Percentiles rank a stretch among this genome's conserved stretches.
These are phyloP conservation scores for Drosophila hamatofila DNA, from an alignment of 2,888 invertebrate genomes.

Conservation along the genomic window DNA sequence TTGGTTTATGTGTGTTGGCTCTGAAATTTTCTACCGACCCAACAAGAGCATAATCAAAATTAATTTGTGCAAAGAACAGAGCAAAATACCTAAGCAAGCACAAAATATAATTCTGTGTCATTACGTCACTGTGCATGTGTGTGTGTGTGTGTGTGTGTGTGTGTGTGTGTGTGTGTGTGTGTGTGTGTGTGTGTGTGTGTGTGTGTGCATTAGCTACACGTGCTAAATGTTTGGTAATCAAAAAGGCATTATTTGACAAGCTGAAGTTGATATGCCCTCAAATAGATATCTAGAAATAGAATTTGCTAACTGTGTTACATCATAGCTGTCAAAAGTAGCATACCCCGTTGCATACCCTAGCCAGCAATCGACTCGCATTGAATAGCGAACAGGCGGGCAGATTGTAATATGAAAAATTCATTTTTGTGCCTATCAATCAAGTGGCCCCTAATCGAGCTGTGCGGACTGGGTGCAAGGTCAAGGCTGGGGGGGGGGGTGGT, in stretches of 20 bases:
- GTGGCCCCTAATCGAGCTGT: slow-evolving; percentile 6
- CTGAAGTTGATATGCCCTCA: neutral
- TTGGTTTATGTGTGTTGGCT: neutral
- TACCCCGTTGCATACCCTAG: slow-evolving; percentile 7
- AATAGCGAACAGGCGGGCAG: neutral
- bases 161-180: slow-evolving; percentile 14
- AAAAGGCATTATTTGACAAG: slow-evolving; percentile 5
- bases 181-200: slow-evolving; percentile 20
- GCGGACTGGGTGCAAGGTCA: slow-evolving; percentile 23
- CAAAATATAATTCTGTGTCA: slow-evolving; percentile 32
- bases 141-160: slow-evolving; percentile 21
- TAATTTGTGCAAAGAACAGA: slow-evolving; percentile 55
- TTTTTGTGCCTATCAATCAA: slow-evolving; percentile 73
- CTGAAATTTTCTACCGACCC: slow-evolving; percentile 16
- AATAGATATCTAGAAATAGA: neutral
- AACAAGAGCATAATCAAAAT: slow-evolving; percentile 36
- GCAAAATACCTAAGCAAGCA: slow-evolving; percentile 31
- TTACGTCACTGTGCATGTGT: slow-evolving; percentile 1
- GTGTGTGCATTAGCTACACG: slow-evolving; percentile 32
- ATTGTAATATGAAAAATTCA: slow-evolving; percentile 68
- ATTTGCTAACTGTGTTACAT: neutral
- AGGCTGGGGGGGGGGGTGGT: slow-evolving; percentile 19
- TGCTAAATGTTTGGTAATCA: slow-evolving; percentile 35
- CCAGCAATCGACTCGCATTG: slow-evolving; percentile 40
- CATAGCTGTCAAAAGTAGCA: neutral